Evolutionary conservation across 1,140 invertebrate species (phyloP).

Genomic region (Conus betulinus): DNA sequence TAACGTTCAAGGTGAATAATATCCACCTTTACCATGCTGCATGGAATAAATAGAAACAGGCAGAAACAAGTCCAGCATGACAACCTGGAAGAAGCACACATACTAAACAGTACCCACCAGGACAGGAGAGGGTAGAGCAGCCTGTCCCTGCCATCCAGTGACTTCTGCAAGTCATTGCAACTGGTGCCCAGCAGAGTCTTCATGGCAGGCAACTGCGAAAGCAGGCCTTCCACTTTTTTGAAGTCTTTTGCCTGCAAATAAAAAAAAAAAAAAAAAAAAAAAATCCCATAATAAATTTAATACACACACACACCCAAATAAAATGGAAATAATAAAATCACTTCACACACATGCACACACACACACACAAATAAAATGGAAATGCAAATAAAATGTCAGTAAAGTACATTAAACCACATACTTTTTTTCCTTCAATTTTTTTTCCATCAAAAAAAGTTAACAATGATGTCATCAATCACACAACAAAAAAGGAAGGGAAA

Average conservation of each 20-base stretch:
- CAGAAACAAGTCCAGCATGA: too few species aligned
- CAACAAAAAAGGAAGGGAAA: neutral
- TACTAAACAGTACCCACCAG: neutral
- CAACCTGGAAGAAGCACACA: too few species aligned
- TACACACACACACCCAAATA: too few species aligned
- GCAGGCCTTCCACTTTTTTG: neutral
- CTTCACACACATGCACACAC: neutral
- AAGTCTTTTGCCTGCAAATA: conserved; percentile 6
- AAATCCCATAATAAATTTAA: neutral
- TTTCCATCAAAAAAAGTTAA: neutral
- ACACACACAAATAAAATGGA: neutral
- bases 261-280: neutral
- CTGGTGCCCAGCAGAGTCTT: neutral
- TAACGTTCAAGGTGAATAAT: too few species aligned
- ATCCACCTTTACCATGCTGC: too few species aligned
- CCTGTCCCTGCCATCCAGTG: neutral
- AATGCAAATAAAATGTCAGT: neutral
- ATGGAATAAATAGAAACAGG: neutral
- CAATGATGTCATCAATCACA: neutral
- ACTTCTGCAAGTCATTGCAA: neutral
- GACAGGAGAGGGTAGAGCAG: conserved; percentile 1
- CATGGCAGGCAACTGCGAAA: neutral
- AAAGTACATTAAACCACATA: neutral
- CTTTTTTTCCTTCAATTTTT: too few species aligned
- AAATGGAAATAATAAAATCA: neutral